Evolutionary conservation across 2,113 vertebrate species (phyloP).

Genomic region (Polypterus bichir): DNA sequence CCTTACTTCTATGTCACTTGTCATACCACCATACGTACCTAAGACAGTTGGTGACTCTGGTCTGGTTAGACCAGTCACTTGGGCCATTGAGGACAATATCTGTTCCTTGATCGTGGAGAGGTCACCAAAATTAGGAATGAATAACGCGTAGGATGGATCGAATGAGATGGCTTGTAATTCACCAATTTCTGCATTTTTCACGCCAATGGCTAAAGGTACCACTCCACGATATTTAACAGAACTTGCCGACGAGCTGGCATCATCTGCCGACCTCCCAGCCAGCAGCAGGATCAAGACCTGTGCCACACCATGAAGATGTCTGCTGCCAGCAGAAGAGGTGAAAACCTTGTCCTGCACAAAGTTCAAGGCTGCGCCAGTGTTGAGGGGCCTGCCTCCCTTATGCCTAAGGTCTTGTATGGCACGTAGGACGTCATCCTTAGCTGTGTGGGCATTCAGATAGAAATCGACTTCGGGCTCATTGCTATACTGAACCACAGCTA

Average conservation of each 20-base stretch:
- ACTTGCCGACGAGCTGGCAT: constrained; percentile 3
- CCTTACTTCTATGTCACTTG: too few species aligned
- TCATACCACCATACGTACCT: too few species aligned
- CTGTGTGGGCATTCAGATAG: constrained; percentile 38
- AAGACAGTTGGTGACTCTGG: too few species aligned
- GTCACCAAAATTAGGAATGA: not conserved
- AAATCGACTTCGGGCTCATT: constrained; percentile 47
- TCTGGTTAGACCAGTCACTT: too few species aligned
- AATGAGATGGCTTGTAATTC: constrained; percentile 8
- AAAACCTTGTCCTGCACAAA: constrained; percentile 7
- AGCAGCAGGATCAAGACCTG: constrained; percentile 10
- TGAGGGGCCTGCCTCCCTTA: not conserved
- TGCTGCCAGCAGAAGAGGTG: constrained; percentile 6
- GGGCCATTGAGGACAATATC: not conserved
- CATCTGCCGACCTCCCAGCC: constrained; percentile 7
- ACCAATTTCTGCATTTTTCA: not conserved
- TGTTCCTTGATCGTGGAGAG: not conserved
- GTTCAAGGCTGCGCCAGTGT: constrained; percentile 6
- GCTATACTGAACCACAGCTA: constrained; percentile 52
- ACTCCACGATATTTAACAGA: constrained; percentile 9
- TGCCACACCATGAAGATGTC: constrained; percentile 11
- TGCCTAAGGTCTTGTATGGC: not conserved
- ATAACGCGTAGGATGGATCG: not conserved
- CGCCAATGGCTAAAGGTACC: constrained; percentile 4
- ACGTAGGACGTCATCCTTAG: constrained; percentile 24